These are phyloP conservation scores for Tortrix viridana DNA, from an alignment of 2,888 invertebrate genomes.

Conservation along the genomic window DNA sequence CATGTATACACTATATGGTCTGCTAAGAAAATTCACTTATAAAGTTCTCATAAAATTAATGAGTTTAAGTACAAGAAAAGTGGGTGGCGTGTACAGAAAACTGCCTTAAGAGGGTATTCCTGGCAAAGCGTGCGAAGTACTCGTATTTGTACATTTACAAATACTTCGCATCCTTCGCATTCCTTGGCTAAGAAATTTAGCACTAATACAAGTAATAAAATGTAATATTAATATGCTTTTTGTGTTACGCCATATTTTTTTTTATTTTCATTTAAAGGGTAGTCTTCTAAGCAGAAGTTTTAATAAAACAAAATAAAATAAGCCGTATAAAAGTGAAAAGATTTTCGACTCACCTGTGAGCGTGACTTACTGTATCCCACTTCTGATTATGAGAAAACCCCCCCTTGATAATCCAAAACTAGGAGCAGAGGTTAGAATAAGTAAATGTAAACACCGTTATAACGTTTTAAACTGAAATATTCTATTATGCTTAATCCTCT, in stretches of 20 bases:
- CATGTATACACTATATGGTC: background rate
- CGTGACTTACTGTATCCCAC: background rate
- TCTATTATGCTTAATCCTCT: too few relatives aligned
- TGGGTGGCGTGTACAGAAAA: background rate
- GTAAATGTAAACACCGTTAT: too few relatives aligned
- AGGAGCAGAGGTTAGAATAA: too few relatives aligned
- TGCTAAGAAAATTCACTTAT: background rate
- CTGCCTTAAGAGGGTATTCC: background rate
- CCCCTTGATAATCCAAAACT: too few relatives aligned
- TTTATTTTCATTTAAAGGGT: background rate
- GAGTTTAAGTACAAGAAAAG: background rate
- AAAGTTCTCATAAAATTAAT: background rate
- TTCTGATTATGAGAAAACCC: background rate
- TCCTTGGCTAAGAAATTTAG: too few relatives aligned
- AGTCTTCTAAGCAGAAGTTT: background rate
- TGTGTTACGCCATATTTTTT: too few relatives aligned
- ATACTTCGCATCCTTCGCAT: too few relatives aligned
- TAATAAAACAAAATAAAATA: background rate
- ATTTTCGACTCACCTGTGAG: slow-evolving; percentile 2
- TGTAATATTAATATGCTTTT: too few relatives aligned
- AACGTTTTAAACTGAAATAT: too few relatives aligned
- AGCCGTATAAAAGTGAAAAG: background rate
- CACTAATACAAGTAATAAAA: too few relatives aligned
- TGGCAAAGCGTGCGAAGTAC: background rate
- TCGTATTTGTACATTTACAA: too few relatives aligned